Evolutionary conservation across 2,113 vertebrate genomes (phyloP).

Genomic region (Synchiropus splendidus): DNA sequence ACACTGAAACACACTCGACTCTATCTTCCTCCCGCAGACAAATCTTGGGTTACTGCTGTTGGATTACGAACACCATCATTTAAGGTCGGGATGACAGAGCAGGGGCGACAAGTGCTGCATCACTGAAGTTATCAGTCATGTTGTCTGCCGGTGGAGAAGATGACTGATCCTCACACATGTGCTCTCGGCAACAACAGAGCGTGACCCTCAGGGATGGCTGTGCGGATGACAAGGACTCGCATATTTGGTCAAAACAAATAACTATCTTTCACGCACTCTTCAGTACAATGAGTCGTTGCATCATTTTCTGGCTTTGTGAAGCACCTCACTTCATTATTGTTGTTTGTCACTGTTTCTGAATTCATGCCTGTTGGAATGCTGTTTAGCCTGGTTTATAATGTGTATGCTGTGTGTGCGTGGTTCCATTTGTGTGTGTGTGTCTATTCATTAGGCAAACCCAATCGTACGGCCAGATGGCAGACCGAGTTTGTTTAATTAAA

Average conservation of each 20-base stretch:
- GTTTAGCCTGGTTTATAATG: slow-evolving; percentile 45
- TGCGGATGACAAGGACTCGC: no score
- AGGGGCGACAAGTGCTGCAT: slow-evolving; percentile 28
- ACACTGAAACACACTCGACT: slow-evolving; percentile 3
- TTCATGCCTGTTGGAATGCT: slow-evolving; percentile 23
- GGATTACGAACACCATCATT: slow-evolving; percentile 52
- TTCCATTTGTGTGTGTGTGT: slow-evolving; percentile 16
- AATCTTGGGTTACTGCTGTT: slow-evolving; percentile 30
- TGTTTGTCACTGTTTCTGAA: slow-evolving; percentile 28
- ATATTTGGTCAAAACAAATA: no score
- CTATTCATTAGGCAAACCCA: slow-evolving; percentile 58
- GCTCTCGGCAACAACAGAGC: no score
- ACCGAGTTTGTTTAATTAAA: slow-evolving; percentile 71
- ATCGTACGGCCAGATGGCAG: slow-evolving; percentile 70
- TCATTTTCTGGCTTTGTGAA: slow-evolving; percentile 25
- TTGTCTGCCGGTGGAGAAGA: not conserved
- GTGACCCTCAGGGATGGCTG: no score
- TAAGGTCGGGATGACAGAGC: slow-evolving; percentile 19
- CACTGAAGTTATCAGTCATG: slow-evolving; percentile 26
- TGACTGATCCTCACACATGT: no score
- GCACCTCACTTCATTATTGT: slow-evolving; percentile 23
- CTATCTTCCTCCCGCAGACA: slow-evolving; percentile 37
- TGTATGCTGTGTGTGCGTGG: slow-evolving; percentile 4
- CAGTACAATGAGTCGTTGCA: slow-evolving; percentile 18
- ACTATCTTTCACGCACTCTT: not conserved